phyloP scores from a whole-genome alignment of 2,888 invertebrate species.

The Rhorus exstirpatorius region DNA sequence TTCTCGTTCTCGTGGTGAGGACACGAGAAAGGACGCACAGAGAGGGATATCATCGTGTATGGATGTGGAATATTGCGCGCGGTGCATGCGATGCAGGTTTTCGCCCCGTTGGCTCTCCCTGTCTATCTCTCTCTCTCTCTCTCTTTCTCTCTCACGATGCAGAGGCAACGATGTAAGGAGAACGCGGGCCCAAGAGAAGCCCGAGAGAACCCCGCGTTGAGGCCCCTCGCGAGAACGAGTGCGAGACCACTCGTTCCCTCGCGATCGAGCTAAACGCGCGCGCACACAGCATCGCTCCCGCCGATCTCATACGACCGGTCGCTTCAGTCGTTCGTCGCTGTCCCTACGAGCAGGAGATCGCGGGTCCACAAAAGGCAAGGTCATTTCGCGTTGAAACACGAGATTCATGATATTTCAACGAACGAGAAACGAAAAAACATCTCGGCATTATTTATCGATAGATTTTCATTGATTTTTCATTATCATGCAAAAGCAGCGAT shows the following conservation, averaged over 20 bases:
- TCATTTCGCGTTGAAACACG: constrained; percentile 37
- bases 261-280: constrained; percentile 75
- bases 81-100: constrained; percentile 62
- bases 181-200: constrained; percentile 55
- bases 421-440: neutral
- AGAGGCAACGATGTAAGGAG: constrained; percentile 46
- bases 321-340: constrained; percentile 84
- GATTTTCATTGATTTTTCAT: too few relatives aligned
- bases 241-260: constrained; percentile 72
- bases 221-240: constrained; percentile 69
- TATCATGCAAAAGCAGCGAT: too few relatives aligned
- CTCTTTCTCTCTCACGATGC: constrained; percentile 16
- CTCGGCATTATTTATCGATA: too few relatives aligned
- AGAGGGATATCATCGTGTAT: constrained; percentile 52
- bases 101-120: constrained; percentile 60
- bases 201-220: constrained; percentile 36
- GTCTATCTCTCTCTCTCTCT: constrained; percentile 18
- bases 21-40: constrained; percentile 56
- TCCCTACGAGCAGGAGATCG: constrained; percentile 81
- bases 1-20: neutral
- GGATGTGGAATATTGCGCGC: constrained; percentile 55
- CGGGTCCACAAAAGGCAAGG: constrained; percentile 67
- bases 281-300: constrained; percentile 76
- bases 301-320: constrained; percentile 77
- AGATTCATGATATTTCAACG: neutral